phyloP scores from a whole-genome alignment of 2,113 vertebrate genomes.

The Menidia beryllina region DNA sequence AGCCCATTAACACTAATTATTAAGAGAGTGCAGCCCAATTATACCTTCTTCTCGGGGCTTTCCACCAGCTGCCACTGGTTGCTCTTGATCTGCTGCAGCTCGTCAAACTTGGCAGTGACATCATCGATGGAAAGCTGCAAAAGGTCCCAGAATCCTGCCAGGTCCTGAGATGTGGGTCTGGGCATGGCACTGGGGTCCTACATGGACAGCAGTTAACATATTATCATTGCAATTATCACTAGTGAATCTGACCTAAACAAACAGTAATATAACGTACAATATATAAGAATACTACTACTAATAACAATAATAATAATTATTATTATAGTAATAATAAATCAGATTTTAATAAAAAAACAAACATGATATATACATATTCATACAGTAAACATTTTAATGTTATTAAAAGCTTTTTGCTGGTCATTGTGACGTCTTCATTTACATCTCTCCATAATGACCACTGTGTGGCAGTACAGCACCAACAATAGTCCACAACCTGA shows the following conservation, averaged over 20 bases:
- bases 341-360: no score
- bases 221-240: not conserved
- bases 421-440: not conserved
- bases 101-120: slow-evolving; percentile 98
- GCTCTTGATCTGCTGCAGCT: slow-evolving; percentile 95
- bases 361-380: no score
- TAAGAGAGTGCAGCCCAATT: slow-evolving; percentile 10
- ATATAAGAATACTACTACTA: no score
- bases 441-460: slow-evolving; percentile 30
- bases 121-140: slow-evolving; percentile 97
- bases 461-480: slow-evolving; percentile 53
- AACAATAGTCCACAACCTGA: slow-evolving; percentile 2
- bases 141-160: slow-evolving; percentile 99
- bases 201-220: not conserved
- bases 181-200: slow-evolving; percentile 99
- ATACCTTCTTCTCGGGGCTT: slow-evolving; percentile 93
- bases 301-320: no score
- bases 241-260: no score
- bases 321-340: no score
- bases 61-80: slow-evolving; percentile 92
- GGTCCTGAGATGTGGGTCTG: slow-evolving; percentile 96
- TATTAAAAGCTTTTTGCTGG: not conserved
- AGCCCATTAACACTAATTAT: slow-evolving; percentile 38
- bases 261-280: no score
- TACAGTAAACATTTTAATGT: not conserved